Percentiles rank a stretch among this genome's conserved stretches.
These are phyloP conservation scores for Colletes collaris DNA, from an alignment of 2,888 invertebrate species.

Conservation along the genomic window DNA sequence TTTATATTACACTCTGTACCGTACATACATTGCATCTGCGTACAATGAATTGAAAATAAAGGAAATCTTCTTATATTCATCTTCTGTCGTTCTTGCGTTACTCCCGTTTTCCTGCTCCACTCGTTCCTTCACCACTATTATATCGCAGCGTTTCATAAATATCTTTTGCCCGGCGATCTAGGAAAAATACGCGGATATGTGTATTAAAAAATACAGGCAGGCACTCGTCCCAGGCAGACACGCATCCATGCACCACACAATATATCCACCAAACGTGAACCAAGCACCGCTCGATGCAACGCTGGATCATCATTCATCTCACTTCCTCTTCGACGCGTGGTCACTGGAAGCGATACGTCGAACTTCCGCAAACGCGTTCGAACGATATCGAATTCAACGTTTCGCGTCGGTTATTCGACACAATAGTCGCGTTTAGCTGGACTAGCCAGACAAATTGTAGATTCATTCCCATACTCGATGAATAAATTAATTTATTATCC, in stretches of 20 bases:
- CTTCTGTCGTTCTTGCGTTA: slow-evolving; percentile 7
- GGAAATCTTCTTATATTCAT: slow-evolving; percentile 28
- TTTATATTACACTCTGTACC: slow-evolving; percentile 61
- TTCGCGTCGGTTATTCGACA: no score
- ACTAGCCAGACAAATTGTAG: no score
- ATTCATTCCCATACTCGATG: no score
- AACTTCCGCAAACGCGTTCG: no score
- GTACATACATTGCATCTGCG: slow-evolving; percentile 44
- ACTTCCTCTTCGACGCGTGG: neutral
- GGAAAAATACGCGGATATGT: slow-evolving; percentile 63
- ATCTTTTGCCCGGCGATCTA: slow-evolving; percentile 43
- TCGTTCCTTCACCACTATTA: slow-evolving; percentile 1
- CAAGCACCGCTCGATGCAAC: slow-evolving; percentile 30
- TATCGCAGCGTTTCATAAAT: slow-evolving; percentile 34
- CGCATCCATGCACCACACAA: slow-evolving; percentile 51
- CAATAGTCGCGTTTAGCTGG: no score
- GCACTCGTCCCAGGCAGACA: slow-evolving; percentile 58
- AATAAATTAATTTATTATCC: no score
- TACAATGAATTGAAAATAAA: slow-evolving; percentile 46
- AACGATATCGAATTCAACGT: no score
- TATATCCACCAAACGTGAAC: slow-evolving; percentile 16
- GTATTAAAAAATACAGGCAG: slow-evolving; percentile 60
- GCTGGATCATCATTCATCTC: slow-evolving; percentile 1
- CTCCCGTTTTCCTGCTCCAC: neutral
- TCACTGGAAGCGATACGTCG: neutral